A percentile compares a stretch with the other conserved stretches of the same genome.
Conservation (phyloP, 2,113 vertebrate species). For the Perca schrenkii region DNA sequence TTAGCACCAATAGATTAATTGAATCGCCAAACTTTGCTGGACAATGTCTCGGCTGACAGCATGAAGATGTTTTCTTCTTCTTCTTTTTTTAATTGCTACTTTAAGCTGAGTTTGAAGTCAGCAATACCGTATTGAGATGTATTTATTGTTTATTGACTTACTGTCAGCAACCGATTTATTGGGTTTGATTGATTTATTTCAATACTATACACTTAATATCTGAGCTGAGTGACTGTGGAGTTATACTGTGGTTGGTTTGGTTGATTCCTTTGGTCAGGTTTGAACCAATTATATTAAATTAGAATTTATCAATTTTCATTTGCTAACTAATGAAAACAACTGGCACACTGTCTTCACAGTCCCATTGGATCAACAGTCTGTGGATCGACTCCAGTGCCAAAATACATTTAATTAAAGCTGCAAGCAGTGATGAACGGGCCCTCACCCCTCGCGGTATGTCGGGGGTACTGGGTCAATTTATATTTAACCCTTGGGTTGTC, state of each 20-base stretch:
- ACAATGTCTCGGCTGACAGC: constrained; percentile 51
- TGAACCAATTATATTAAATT: not conserved
- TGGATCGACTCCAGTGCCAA: not conserved
- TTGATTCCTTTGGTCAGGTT: not conserved
- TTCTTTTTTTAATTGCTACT: not conserved
- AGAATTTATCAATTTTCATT: not conserved
- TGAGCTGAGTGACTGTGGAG: constrained; percentile 2
- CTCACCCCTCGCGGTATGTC: no score
- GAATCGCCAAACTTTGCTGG: constrained; percentile 63
- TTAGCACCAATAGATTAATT: constrained; percentile 25
- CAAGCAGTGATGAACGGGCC: no score
- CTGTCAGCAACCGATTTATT: not conserved
- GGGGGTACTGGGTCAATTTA: no score
- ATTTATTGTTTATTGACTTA: constrained; percentile 51
- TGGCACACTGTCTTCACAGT: not conserved
- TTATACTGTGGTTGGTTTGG: constrained; percentile 6
- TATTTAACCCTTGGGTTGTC: no score
- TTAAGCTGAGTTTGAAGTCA: constrained; percentile 49
- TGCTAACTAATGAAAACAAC: not conserved
- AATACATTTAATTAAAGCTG: no score
- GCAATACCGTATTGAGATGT: constrained; percentile 12
- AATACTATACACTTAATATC: not conserved
- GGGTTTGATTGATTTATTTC: constrained; percentile 25
- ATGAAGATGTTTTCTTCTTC: not conserved
- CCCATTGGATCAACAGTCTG: not conserved